These are phyloP conservation scores for Epinotia bilunana DNA, from an alignment of 2,888 invertebrate genomes.

Conservation along the genomic window DNA sequence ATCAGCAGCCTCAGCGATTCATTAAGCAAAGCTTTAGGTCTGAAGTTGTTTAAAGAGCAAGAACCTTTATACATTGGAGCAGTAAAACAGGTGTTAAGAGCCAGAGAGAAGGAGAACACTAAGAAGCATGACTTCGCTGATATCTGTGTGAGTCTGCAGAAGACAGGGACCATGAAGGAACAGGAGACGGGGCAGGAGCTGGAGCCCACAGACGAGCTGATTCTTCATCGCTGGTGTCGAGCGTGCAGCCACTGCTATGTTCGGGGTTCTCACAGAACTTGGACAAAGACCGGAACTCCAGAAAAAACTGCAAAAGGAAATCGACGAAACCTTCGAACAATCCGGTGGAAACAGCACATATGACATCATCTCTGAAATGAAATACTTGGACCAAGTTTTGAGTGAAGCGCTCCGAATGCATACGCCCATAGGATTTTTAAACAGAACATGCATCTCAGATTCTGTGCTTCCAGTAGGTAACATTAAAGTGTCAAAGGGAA, in stretches of 20 bases:
- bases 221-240: slow-evolving; percentile 74
- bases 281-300: slow-evolving; percentile 64
- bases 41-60: slow-evolving; percentile 59
- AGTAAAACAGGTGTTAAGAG: slow-evolving; percentile 62
- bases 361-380: slow-evolving; percentile 59
- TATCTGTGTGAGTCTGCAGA: slow-evolving; percentile 64
- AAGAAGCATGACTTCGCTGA: slow-evolving; percentile 69
- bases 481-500: slow-evolving; percentile 63
- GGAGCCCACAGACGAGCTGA: slow-evolving; percentile 64
- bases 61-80: slow-evolving; percentile 65
- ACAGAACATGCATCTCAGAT: slow-evolving; percentile 13
- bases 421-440: slow-evolving; percentile 58
- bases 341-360: slow-evolving; percentile 57
- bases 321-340: slow-evolving; percentile 58
- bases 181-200: slow-evolving; percentile 58
- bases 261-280: slow-evolving; percentile 61
- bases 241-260: slow-evolving; percentile 65
- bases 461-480: slow-evolving; percentile 62
- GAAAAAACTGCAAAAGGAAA: slow-evolving; percentile 63
- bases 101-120: slow-evolving; percentile 57
- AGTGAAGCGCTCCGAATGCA: slow-evolving; percentile 62
- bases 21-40: slow-evolving; percentile 52
- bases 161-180: slow-evolving; percentile 60
- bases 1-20: slow-evolving; percentile 49
- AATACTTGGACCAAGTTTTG: slow-evolving; percentile 64